phyloP scores from a whole-genome alignment of 2,113 vertebrate species.

The Semnornis frantzii region DNA sequence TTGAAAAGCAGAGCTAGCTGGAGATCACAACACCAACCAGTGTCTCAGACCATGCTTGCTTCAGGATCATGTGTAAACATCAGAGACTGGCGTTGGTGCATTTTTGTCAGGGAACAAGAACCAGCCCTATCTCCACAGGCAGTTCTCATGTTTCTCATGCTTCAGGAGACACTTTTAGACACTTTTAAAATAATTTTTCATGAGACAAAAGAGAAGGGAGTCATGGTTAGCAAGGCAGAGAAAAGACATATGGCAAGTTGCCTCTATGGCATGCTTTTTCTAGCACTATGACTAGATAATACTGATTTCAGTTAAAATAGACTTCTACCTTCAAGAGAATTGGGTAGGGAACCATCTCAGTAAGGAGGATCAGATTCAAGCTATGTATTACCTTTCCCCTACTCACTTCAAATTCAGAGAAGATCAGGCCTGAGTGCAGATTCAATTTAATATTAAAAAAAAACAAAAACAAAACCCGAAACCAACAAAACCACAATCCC shows the following conservation, averaged over 20 bases:
- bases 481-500: background rate
- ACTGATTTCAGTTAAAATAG: background rate
- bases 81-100: background rate
- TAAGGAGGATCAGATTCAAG: background rate
- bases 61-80: accelerated
- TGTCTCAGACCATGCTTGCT: background rate
- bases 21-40: background rate
- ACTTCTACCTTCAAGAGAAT: background rate
- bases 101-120: background rate
- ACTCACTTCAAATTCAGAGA: background rate
- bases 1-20: background rate
- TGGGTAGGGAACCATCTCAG: background rate
- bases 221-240: background rate
- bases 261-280: background rate
- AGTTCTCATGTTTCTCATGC: background rate
- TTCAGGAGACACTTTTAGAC: background rate
- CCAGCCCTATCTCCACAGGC: background rate
- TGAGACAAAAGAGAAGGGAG: background rate
- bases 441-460: background rate
- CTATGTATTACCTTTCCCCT: background rate
- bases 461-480: background rate
- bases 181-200: background rate
- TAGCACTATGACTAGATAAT: background rate
- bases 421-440: background rate
- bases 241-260: background rate